A percentile compares a stretch with the other conserved stretches of the same genome.
These are phyloP conservation scores for Latrodectus elegans DNA, from an alignment of 2,888 invertebrate genomes.

Conservation along the genomic window DNA sequence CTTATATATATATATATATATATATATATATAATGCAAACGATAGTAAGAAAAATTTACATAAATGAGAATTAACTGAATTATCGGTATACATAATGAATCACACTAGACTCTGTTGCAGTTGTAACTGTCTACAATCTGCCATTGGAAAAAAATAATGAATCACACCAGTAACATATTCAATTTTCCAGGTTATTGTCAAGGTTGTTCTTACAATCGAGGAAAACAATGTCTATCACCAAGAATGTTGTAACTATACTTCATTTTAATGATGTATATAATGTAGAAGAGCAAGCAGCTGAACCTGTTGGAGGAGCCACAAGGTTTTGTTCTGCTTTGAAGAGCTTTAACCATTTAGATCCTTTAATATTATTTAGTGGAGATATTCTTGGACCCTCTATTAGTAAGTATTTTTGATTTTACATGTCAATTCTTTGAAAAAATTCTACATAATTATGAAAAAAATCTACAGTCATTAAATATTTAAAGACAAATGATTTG, in stretches of 20 bases:
- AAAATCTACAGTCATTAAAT: too few species aligned
- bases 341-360: slow-evolving; percentile 83
- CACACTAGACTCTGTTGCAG: too few species aligned
- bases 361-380: slow-evolving; percentile 90
- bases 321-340: slow-evolving; percentile 88
- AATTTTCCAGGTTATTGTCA: slow-evolving; percentile 13
- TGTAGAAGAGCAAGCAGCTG: slow-evolving; percentile 82
- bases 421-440: too few species aligned
- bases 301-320: slow-evolving; percentile 88
- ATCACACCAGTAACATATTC: background rate
- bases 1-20: too few species aligned
- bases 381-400: slow-evolving; percentile 88
- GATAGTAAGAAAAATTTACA: background rate
- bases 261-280: slow-evolving; percentile 96
- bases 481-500: too few species aligned
- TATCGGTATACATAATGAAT: too few species aligned
- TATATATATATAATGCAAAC: too few species aligned
- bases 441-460: too few species aligned
- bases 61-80: too few species aligned
- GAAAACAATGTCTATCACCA: slow-evolving; percentile 35
- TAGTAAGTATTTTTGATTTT: slow-evolving; percentile 78
- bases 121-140: too few species aligned
- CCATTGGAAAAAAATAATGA: too few species aligned
- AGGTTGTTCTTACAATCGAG: background rate
- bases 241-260: slow-evolving; percentile 77